These are phyloP conservation scores for Gadopsis marmoratus DNA, from an alignment of 2,797 vertebrate genomes.

Conservation along the genomic window DNA sequence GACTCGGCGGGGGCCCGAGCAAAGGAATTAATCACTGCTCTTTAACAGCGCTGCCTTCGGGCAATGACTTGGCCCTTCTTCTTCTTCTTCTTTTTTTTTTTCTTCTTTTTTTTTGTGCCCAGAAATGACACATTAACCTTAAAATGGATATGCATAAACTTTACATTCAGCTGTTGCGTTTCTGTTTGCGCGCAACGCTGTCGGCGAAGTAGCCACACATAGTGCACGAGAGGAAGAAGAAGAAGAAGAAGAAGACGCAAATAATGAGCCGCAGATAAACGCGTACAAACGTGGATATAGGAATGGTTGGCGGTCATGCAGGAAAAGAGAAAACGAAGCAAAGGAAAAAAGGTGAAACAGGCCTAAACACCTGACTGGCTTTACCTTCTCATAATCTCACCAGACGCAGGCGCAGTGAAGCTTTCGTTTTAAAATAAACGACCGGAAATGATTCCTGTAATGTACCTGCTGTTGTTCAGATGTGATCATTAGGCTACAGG, in stretches of 20 bases:
- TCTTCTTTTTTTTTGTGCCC: slow-evolving; percentile 81
- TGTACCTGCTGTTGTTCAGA: slow-evolving; percentile 8
- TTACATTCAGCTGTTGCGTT: slow-evolving; percentile 81
- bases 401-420: neutral
- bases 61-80: slow-evolving; percentile 85
- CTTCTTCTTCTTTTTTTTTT: no score
- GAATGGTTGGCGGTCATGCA: slow-evolving; percentile 1
- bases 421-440: neutral
- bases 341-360: no score
- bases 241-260: neutral
- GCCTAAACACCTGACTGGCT: neutral
- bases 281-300: neutral
- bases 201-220: slow-evolving; percentile 55
- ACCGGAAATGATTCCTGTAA: neutral
- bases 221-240: slow-evolving; percentile 23
- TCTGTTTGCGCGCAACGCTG: slow-evolving; percentile 39
- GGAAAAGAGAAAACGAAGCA: no score
- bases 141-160: slow-evolving; percentile 82
- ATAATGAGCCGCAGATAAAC: neutral
- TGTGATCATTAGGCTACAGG: neutral
- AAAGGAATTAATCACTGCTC: slow-evolving; percentile 93
- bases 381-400: neutral
- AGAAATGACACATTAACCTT: slow-evolving; percentile 86
- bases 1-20: slow-evolving; percentile 91
- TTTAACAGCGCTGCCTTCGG: slow-evolving; percentile 93